A percentile compares a stretch with the other conserved stretches of the same genome.
Conservation (phyloP, 2,797 vertebrate genomes). For the Acridotheres tristis region DNA sequence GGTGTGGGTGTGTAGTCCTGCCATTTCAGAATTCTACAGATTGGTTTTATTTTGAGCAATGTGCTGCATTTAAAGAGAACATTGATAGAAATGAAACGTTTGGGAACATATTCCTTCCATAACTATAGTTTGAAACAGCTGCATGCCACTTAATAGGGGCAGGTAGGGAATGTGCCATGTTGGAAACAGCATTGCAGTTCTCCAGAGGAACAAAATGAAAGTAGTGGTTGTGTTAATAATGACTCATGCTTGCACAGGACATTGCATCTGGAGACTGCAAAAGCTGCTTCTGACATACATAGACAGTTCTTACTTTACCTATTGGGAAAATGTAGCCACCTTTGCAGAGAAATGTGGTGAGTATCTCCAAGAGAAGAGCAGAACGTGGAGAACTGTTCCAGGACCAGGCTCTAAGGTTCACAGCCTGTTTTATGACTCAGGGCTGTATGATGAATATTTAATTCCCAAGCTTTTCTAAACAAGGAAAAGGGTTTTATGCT, state of each 20-base stretch:
- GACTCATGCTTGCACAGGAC: slow-evolving; percentile 62
- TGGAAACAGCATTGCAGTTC: slow-evolving; percentile 25
- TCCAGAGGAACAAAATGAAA: slow-evolving; percentile 54
- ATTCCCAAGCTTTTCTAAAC: neutral
- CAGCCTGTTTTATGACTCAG: neutral
- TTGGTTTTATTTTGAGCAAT: slow-evolving; percentile 61
- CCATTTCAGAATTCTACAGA: slow-evolving; percentile 49
- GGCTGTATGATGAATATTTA: neutral
- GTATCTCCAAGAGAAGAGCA: neutral
- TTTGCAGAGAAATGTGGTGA: neutral
- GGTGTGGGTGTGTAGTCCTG: slow-evolving; percentile 47
- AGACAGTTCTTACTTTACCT: slow-evolving; percentile 3
- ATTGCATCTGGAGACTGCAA: slow-evolving; percentile 37
- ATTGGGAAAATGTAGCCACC: neutral
- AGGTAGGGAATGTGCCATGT: slow-evolving; percentile 45
- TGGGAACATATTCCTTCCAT: slow-evolving; percentile 13
- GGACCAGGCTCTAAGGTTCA: neutral
- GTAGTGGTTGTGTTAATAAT: slow-evolving; percentile 34
- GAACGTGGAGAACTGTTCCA: neutral
- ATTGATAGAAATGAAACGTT: slow-evolving; percentile 47
- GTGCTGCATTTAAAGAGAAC: slow-evolving; percentile 48
- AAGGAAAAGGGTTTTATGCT: neutral
- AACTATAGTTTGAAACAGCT: slow-evolving; percentile 43
- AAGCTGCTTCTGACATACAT: slow-evolving; percentile 9
- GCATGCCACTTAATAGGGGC: slow-evolving; percentile 5